phyloP scores from a whole-genome alignment of 2,888 invertebrate species.

The Zhuqinia jingwanae region DNA sequence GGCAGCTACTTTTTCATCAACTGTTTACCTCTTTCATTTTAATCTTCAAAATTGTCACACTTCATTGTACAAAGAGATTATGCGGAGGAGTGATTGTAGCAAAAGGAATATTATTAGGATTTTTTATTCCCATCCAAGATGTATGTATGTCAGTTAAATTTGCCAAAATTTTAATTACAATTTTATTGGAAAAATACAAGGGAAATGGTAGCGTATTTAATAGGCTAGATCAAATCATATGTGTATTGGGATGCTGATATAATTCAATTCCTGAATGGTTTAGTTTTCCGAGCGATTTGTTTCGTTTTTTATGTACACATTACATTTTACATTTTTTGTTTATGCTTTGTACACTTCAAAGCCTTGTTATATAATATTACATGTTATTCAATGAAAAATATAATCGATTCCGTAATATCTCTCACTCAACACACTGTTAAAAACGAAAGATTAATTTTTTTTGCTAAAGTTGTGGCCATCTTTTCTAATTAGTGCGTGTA shows the following conservation, averaged over 20 bases:
- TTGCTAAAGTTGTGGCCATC: conserved; percentile 21
- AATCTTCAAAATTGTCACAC: too few species aligned
- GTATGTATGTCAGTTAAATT: too few species aligned
- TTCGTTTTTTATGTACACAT: conserved; percentile 31
- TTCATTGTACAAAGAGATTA: too few species aligned
- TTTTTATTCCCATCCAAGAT: too few species aligned
- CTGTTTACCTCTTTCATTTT: too few species aligned
- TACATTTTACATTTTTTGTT: neutral
- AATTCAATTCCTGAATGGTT: conserved; percentile 55
- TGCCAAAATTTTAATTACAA: neutral
- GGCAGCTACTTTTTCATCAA: too few species aligned
- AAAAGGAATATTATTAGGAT: too few species aligned
- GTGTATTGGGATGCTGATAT: conserved; percentile 23
- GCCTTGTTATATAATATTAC: too few species aligned
- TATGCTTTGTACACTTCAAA: too few species aligned
- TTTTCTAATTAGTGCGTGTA: conserved; percentile 29
- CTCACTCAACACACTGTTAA: too few species aligned
- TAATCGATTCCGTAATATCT: neutral
- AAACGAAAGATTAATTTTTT: neutral
- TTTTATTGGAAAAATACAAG: neutral
- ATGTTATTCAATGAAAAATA: too few species aligned
- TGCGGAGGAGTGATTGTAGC: too few species aligned
- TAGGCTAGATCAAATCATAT: conserved; percentile 32
- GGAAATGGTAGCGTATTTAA: conserved; percentile 22
- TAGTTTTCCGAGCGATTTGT: conserved; percentile 16